Evolutionary conservation across 2,797 vertebrate species (phyloP).

Genomic region (Monodelphis domestica): DNA sequence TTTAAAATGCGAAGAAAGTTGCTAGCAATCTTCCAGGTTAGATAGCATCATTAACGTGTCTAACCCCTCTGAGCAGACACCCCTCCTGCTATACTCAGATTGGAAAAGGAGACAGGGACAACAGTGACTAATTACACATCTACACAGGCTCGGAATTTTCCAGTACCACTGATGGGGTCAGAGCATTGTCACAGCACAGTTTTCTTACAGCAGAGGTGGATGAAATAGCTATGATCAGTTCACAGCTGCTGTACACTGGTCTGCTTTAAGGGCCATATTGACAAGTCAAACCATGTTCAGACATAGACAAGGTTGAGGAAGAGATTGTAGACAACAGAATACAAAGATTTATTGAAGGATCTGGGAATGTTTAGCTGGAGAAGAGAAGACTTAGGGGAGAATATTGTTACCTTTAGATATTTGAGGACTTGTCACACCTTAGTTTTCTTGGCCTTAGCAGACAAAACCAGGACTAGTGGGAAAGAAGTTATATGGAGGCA

Average conservation of each 20-base stretch:
- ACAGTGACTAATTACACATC: constrained; percentile 50
- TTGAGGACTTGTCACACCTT: background rate
- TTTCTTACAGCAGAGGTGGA: constrained; percentile 16
- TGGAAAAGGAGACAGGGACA: background rate
- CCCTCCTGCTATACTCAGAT: background rate
- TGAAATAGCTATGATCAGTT: background rate
- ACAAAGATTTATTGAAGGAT: background rate
- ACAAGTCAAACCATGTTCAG: background rate
- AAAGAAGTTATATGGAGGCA: background rate
- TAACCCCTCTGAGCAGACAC: background rate
- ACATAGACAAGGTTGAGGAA: background rate
- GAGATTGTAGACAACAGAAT: background rate
- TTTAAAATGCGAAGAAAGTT: constrained; percentile 1
- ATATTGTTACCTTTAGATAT: background rate
- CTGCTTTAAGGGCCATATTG: background rate
- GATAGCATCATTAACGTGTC: background rate
- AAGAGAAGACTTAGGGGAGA: background rate
- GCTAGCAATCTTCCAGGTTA: background rate
- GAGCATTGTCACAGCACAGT: background rate
- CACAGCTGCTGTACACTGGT: background rate
- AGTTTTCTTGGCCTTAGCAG: background rate
- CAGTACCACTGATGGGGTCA: constrained; percentile 4
- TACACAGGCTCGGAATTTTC: constrained; percentile 34
- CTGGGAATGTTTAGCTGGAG: background rate
- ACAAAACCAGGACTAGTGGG: background rate